Base-by-base conservation (phyloP, 2,888 invertebrate genomes). In the Strigamia transsilvanica region DNA sequence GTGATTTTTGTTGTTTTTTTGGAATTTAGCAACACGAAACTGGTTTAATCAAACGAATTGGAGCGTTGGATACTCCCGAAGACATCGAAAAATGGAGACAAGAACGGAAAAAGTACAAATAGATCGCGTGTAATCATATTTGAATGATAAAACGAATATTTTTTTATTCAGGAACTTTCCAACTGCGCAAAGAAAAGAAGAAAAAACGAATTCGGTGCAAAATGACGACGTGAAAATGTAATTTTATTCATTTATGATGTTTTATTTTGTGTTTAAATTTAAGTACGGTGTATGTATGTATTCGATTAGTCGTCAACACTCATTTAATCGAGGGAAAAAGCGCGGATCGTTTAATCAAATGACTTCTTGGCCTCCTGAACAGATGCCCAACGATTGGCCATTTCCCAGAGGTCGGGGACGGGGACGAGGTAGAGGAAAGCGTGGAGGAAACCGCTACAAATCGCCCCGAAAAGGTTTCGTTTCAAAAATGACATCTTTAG, bases 21-120 rank as follows among this genome's bases (percentile, higher is more conserved):
- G 38, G 6, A 38, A 38, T 5, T 9, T 79, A 88, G 88, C 94
- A 96, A 88, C 97, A 97, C 88, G 90, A 91, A 7, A 92, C 93
- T n/a, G 96, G 96, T 0, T 88, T 96, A 21, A 97, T 93, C 86
- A 91, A 93, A 81, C 93, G 92, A 88, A 93, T 97, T 83, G 91
- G 92, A 85, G 92, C 93, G 84, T 86, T 93, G 7, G 91, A 93
- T 84, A 93, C 93, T 6, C 93, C 93, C 0, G 95, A 95, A 87
- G 95, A 96, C 84, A 93, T 96, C 83, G 89, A 92, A 42, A 94
- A 93, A 87, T 98, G 97, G 96, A 91, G 92, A 84, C 91, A 91
- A 80, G 96, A 97, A 86, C 90, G 98, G 80, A 93, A 92, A 87
- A 93, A 90, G 88, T 91, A 84, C 82, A 82, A 83, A 5, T 56